Percentiles rank a stretch among this genome's conserved stretches.
These are phyloP conservation scores for Rhyacophila evoluta DNA, from an alignment of 2,888 invertebrate species.

Conservation along the genomic window DNA sequence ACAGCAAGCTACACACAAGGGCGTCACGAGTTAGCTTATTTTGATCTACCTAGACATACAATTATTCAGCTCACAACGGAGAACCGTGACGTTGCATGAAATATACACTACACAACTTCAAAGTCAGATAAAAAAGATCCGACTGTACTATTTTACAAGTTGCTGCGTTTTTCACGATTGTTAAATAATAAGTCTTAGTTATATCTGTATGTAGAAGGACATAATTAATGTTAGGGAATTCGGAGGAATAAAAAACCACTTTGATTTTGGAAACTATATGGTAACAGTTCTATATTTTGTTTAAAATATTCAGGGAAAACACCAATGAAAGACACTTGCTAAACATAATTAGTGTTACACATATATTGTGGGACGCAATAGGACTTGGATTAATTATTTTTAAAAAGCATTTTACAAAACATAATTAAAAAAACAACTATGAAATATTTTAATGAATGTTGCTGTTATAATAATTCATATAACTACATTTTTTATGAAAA, in stretches of 20 bases:
- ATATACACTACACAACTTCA: too few relatives aligned
- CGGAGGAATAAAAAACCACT: not conserved
- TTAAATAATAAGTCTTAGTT: too few relatives aligned
- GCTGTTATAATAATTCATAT: not conserved
- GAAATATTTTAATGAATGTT: not conserved
- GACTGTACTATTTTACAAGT: too few relatives aligned
- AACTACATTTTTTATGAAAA: not conserved
- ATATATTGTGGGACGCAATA: conserved; percentile 54
- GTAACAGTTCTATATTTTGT: conserved; percentile 55
- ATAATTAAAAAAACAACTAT: not conserved
- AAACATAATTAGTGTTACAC: conserved; percentile 53
- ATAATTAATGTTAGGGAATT: not conserved
- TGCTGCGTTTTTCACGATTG: too few relatives aligned
- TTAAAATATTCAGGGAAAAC: conserved; percentile 55
- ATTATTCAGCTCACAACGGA: too few relatives aligned
- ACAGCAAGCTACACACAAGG: too few relatives aligned
- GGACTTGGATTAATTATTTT: conserved; percentile 48
- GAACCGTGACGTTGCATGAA: too few relatives aligned
- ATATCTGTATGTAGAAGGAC: too few relatives aligned
- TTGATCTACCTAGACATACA: too few relatives aligned
- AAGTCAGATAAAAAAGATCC: too few relatives aligned
- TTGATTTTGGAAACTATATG: conserved; percentile 54
- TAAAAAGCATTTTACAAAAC: conserved; percentile 21
- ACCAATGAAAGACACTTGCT: conserved; percentile 55
- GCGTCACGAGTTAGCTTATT: too few relatives aligned